Percentiles rank a stretch among this genome's conserved stretches.
These are phyloP conservation scores for Epinephelus awoara DNA, from an alignment of 2,797 vertebrate species.

Conservation along the genomic window DNA sequence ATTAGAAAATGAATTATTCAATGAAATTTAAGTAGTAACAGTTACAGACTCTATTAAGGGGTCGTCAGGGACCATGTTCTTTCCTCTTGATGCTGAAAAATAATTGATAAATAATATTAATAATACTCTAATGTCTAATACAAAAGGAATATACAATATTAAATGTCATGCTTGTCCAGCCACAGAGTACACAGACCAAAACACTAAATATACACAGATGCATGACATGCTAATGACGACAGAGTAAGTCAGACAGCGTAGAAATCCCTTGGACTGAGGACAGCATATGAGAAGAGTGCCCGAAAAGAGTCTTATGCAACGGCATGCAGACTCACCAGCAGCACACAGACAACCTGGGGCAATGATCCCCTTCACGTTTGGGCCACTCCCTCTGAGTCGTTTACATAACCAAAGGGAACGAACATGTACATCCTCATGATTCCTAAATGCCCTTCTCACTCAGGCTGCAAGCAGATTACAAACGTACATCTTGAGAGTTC, in stretches of 20 bases:
- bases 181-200: background rate
- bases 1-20: slow-evolving; percentile 11
- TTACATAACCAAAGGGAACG: slow-evolving; percentile 71
- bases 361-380: slow-evolving; percentile 59
- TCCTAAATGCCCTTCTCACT: slow-evolving; percentile 61
- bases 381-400: slow-evolving; percentile 61
- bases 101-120: background rate
- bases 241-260: slow-evolving; percentile 28
- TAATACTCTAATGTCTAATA: too few relatives aligned
- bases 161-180: background rate
- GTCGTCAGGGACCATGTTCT: background rate
- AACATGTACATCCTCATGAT: slow-evolving; percentile 47
- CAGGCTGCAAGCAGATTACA: slow-evolving; percentile 45
- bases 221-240: slow-evolving; percentile 4
- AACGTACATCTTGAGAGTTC: background rate
- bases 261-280: slow-evolving; percentile 54
- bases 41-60: background rate
- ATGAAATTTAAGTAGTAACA: background rate
- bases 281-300: slow-evolving; percentile 62
- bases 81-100: background rate
- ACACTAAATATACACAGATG: background rate
- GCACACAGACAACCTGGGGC: slow-evolving; percentile 59
- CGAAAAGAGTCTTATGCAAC: slow-evolving; percentile 76
- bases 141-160: background rate
- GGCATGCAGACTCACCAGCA: slow-evolving; percentile 42